These are phyloP conservation scores for Eleutherodactylus coqui DNA, from an alignment of 2,797 vertebrate genomes.

Conservation along the genomic window DNA sequence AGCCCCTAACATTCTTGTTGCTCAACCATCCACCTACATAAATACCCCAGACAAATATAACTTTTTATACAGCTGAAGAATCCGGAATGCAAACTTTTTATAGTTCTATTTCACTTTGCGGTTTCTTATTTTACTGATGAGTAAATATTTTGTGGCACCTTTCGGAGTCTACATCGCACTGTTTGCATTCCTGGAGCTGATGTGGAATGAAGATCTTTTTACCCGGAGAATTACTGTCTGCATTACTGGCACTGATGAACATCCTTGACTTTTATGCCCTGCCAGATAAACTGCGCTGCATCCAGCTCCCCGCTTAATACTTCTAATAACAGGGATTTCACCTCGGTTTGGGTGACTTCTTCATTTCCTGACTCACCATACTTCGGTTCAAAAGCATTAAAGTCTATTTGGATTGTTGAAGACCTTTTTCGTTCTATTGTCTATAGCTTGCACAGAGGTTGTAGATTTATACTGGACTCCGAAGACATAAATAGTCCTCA, in stretches of 20 bases:
- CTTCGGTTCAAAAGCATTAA: slow-evolving; percentile 13
- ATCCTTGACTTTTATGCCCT: slow-evolving; percentile 29
- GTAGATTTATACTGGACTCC: not conserved
- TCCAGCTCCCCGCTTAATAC: slow-evolving; percentile 43
- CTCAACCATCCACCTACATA: not conserved
- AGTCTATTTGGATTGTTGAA: not conserved
- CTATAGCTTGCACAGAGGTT: not conserved
- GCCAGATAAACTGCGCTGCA: slow-evolving; percentile 38
- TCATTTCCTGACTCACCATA: slow-evolving; percentile 32
- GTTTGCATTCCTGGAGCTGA: slow-evolving; percentile 54
- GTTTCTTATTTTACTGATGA: slow-evolving; percentile 59
- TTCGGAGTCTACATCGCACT: slow-evolving; percentile 30
- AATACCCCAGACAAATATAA: not conserved
- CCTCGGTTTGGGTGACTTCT: slow-evolving; percentile 9
- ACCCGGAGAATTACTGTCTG: slow-evolving; percentile 30
- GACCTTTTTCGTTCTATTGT: not conserved
- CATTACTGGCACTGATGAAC: slow-evolving; percentile 48
- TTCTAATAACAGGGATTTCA: slow-evolving; percentile 47
- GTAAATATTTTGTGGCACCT: slow-evolving; percentile 59
- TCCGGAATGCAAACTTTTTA: slow-evolving; percentile 3
- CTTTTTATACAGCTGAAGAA: slow-evolving; percentile 6
- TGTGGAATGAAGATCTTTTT: slow-evolving; percentile 39
- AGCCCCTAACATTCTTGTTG: not conserved
- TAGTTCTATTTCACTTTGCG: slow-evolving; percentile 38
- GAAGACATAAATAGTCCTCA: slow-evolving; percentile 1